Evolutionary conservation across 2,888 invertebrate species (phyloP).

Genomic region (Leptarthrus brevirostris): DNA sequence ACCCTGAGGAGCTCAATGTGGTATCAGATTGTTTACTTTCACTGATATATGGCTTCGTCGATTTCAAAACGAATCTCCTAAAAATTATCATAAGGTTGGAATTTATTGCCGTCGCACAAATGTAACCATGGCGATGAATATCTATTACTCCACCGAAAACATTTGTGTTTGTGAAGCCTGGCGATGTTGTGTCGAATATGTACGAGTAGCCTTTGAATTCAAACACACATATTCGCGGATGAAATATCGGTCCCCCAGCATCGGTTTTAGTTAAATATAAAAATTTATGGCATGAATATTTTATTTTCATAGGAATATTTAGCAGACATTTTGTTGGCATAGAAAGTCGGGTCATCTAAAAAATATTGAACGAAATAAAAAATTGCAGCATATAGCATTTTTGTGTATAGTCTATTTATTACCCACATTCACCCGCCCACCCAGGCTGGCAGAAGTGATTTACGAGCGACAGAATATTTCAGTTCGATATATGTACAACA

Average conservation of each 20-base stretch:
- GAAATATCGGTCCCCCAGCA: neutral
- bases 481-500: neutral
- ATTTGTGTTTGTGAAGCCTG: neutral
- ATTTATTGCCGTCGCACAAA: neutral
- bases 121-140: neutral
- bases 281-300: conserved; percentile 11
- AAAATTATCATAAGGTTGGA: conserved; percentile 4
- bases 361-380: neutral
- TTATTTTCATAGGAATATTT: neutral
- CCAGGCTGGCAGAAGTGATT: neutral
- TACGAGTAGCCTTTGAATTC: too few species aligned
- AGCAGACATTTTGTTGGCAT: neutral
- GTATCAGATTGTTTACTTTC: neutral
- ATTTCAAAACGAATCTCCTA: neutral
- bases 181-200: too few species aligned
- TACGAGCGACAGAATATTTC: neutral
- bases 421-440: neutral
- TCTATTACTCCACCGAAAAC: neutral
- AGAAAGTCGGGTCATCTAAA: neutral
- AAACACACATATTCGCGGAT: neutral
- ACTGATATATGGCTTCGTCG: neutral
- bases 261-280: neutral
- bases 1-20: too few species aligned
- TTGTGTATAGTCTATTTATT: neutral
- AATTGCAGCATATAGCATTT: neutral